A percentile compares a stretch with the other conserved stretches of the same genome.
phyloP scores from a whole-genome alignment of 2,113 vertebrate species.

The Burhinus oedicnemus region DNA sequence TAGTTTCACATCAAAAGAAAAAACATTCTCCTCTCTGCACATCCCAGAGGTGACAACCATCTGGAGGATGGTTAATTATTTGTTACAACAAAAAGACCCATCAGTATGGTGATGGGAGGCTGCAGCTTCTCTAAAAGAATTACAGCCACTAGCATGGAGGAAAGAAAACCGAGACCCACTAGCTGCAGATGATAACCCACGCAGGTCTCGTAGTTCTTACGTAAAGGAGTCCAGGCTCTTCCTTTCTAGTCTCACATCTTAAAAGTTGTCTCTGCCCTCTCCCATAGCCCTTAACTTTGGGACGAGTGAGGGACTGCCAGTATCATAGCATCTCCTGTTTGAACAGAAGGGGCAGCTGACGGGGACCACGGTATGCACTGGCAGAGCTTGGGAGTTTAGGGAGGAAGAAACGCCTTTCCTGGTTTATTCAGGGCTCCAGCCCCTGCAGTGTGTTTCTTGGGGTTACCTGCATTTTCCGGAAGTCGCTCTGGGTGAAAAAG shows the following conservation, averaged over 20 bases:
- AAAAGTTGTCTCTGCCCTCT: neutral
- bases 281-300: neutral
- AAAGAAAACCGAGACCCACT: neutral
- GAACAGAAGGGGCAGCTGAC: neutral
- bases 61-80: slow-evolving; percentile 69
- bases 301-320: neutral
- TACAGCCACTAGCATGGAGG: neutral
- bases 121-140: slow-evolving; percentile 47
- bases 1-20: slow-evolving; percentile 60
- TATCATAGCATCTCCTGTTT: neutral
- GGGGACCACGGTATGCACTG: fast-evolving
- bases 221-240: neutral
- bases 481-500: slow-evolving; percentile 83
- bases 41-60: slow-evolving; percentile 60
- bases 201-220: neutral
- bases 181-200: neutral
- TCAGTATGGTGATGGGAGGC: slow-evolving; percentile 41
- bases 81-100: slow-evolving; percentile 60
- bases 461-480: slow-evolving; percentile 81
- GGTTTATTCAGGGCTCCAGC: neutral
- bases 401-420: neutral
- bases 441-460: neutral
- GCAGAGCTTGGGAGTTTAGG: neutral
- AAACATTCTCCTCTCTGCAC: slow-evolving; percentile 8
- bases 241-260: neutral